Conservation (phyloP, 2,888 invertebrate genomes). For the Asteroscopus sphinx region DNA sequence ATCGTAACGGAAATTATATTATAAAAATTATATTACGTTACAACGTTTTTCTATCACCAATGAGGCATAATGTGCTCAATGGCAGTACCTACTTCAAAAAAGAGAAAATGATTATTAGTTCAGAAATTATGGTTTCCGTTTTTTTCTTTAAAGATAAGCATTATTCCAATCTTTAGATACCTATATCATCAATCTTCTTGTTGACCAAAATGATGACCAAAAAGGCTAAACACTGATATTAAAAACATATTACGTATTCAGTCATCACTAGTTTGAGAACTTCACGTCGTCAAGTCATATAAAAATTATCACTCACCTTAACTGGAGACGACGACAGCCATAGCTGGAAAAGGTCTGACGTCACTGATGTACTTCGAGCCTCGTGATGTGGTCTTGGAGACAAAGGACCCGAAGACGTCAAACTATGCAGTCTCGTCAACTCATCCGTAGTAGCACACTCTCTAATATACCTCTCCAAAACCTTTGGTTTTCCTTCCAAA, state of each 20-base stretch:
- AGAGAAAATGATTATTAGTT: too few species aligned
- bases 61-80: too few species aligned
- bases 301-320: slow-evolving; percentile 87
- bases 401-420: slow-evolving; percentile 87
- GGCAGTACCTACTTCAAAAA: too few species aligned
- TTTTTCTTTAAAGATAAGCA: too few species aligned
- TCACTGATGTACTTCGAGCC: slow-evolving; percentile 93
- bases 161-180: too few species aligned
- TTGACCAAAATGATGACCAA: neutral
- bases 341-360: slow-evolving; percentile 95
- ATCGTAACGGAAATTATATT: too few species aligned
- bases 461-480: slow-evolving; percentile 93
- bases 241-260: slow-evolving; percentile 33
- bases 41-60: too few species aligned
- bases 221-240: slow-evolving; percentile 16
- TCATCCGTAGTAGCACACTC: slow-evolving; percentile 93
- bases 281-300: slow-evolving; percentile 17
- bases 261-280: slow-evolving; percentile 25
- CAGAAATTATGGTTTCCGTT: too few species aligned
- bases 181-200: too few species aligned
- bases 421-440: slow-evolving; percentile 89
- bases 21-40: too few species aligned
- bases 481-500: slow-evolving; percentile 90
- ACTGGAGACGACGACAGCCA: slow-evolving; percentile 95
- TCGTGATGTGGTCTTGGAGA: slow-evolving; percentile 85